phyloP scores from a whole-genome alignment of 2,113 vertebrate species.

The Gallinago paraguaiae region DNA sequence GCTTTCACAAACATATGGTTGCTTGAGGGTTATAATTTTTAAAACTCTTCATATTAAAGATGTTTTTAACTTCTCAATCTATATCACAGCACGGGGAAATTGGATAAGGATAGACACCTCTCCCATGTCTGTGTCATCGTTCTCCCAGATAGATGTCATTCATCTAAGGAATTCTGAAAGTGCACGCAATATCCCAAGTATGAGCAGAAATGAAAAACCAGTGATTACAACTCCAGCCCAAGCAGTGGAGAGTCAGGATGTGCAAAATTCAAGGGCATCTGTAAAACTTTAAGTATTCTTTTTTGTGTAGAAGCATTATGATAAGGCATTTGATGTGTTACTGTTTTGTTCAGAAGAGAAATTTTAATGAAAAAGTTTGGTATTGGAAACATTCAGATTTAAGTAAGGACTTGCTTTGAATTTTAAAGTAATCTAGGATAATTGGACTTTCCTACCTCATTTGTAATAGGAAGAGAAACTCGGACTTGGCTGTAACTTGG shows the following conservation, averaged over 20 bases:
- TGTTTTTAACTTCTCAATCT: not conserved
- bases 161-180: not conserved
- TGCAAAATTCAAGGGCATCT: not conserved
- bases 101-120: not conserved
- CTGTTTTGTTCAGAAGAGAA: not conserved
- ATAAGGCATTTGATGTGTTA: not conserved
- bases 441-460: not conserved
- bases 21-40: not conserved
- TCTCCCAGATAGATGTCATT: not conserved
- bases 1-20: not conserved
- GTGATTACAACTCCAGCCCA: not conserved
- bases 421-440: not conserved
- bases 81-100: not conserved
- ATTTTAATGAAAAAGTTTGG: not conserved
- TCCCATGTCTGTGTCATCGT: not conserved
- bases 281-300: not conserved
- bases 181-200: not conserved
- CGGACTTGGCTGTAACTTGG: not conserved
- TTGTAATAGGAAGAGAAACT: not conserved
- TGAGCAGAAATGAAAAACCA: not conserved
- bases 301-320: not conserved
- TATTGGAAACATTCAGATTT: not conserved
- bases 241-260: not conserved
- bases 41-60: not conserved
- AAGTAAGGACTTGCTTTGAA: not conserved